These are phyloP conservation scores for Arge pagana DNA, from an alignment of 2,888 invertebrate species.

Conservation along the genomic window DNA sequence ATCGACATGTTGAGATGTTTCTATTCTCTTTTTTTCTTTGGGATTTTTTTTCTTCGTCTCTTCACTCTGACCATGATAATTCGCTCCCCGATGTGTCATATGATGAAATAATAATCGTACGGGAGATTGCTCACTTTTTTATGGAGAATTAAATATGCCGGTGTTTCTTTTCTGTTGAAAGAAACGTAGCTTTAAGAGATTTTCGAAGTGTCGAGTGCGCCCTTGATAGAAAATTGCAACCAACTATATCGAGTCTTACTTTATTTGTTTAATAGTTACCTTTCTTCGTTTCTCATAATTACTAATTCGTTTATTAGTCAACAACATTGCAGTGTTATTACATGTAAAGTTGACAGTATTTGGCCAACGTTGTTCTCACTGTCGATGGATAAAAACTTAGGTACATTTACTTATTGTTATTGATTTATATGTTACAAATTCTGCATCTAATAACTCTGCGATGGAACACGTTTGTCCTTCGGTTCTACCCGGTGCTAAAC, in stretches of 20 bases:
- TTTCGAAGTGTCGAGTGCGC: slow-evolving; percentile 1
- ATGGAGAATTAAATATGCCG: neutral
- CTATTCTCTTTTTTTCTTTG: slow-evolving; percentile 1
- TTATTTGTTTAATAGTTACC: no score
- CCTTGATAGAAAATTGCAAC: neutral
- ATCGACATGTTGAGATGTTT: slow-evolving; percentile 12
- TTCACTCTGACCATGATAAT: neutral
- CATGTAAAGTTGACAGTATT: slow-evolving; percentile 2
- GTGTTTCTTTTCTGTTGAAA: neutral
- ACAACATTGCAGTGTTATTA: slow-evolving; percentile 1
- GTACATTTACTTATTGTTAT: no score
- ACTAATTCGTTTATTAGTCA: no score
- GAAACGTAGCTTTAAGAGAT: slow-evolving; percentile 4
- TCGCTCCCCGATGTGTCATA: neutral
- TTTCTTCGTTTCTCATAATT: no score
- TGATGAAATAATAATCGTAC: neutral
- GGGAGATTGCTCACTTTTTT: slow-evolving; percentile 18
- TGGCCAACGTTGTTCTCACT: neutral
- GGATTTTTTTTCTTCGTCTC: neutral
- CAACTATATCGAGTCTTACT: slow-evolving; percentile 1
- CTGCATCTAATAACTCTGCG: slow-evolving; percentile 13
- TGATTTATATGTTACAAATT: neutral
- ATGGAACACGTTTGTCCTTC: slow-evolving; percentile 6
- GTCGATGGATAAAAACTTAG: no score
- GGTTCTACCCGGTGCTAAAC: slow-evolving; percentile 16